Evolutionary conservation across 2,797 vertebrate species (phyloP), one percentile per base, ranked within the genome.

Genomic region (Urocyon cinereoargenteus): DNA sequence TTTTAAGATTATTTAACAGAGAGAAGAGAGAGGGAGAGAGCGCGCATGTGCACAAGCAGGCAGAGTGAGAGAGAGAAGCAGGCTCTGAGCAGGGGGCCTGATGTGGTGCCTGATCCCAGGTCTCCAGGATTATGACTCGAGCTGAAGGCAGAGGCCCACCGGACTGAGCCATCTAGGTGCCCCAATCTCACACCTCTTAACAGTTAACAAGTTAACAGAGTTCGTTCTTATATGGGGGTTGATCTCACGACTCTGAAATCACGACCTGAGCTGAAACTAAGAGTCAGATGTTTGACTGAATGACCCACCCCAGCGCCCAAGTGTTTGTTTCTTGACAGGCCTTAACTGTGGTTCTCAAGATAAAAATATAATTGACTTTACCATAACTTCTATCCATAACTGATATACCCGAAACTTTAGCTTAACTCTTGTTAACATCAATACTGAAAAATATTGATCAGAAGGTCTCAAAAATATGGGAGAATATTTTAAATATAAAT

Each of bases 341-440:
- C 51, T 90, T 96, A 96, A 95, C 15, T 70, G 28, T 36, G 19
- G 19, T 62, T 79, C 49, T 55, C 72, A 64, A 95, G 86, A 88
- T 34, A 91, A 36, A 7, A 88, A 72, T 91, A 51, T 77, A 86
- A 94, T 24, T 85, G 68, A 86, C 22, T 70, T 70, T 26, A 86
- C 11, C 24, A 31, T 91, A 96, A 90, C 36, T 86, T 94, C 81
- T 21, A 94, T 49, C 21, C 5, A 70, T 57, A 45, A 94, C 0
- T 40, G 79, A 92, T 24, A 77, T 11, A 91, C 15, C 64, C 70
- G 55, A 93, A 97, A 97, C 21, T 95, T 95, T 62, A 93, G 45
- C 34, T 87, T 91, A 94, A 96, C 16, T 95, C 5, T 81, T 86
- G 14, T 81, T 57, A 91, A 85, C 3, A 78, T 51, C 12, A 93